phyloP scores from a whole-genome alignment of 2,797 vertebrate genomes.

The Pogoniulus pusillus region DNA sequence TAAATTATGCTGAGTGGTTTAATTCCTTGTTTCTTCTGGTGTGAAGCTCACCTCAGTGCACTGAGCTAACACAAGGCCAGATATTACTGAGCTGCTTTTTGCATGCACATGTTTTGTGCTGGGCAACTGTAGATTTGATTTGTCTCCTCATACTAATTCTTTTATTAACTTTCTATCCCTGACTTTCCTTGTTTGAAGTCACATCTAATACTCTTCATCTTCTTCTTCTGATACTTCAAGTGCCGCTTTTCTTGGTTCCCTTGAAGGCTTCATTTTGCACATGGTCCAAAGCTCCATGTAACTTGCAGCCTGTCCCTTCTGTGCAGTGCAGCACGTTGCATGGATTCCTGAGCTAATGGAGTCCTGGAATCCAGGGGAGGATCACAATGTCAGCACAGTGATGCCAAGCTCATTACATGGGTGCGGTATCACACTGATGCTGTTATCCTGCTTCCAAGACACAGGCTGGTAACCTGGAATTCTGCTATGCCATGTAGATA shows the following conservation, averaged over 20 bases:
- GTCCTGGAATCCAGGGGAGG: background rate
- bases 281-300: background rate
- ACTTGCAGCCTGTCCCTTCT: background rate
- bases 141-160: background rate
- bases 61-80: background rate
- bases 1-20: background rate
- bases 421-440: background rate
- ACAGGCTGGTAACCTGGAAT: background rate
- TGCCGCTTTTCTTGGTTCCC: background rate
- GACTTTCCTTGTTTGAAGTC: background rate
- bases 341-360: background rate
- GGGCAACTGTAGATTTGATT: background rate
- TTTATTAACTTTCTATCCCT: background rate
- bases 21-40: background rate
- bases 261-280: background rate
- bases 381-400: constrained; percentile 11
- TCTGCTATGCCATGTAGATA: constrained; percentile 8
- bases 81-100: background rate
- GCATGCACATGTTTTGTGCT: background rate
- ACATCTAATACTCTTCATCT: background rate
- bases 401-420: constrained; percentile 35
- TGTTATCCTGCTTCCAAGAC: background rate
- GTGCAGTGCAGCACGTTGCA: background rate
- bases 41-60: background rate
- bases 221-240: background rate